Evolutionary conservation across 2,888 invertebrate genomes (phyloP).

Genomic region (Dasypogon diadema): DNA sequence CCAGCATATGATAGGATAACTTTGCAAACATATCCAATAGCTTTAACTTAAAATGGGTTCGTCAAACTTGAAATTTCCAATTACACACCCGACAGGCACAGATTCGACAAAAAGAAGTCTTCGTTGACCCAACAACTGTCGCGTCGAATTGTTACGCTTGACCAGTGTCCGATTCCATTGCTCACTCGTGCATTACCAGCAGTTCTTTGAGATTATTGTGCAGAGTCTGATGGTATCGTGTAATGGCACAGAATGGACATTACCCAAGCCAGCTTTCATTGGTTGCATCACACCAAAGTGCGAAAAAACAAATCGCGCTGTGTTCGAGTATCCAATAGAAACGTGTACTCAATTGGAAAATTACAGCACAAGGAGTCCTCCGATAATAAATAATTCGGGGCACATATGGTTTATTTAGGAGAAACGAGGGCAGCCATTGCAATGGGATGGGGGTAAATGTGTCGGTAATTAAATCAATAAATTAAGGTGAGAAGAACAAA

Average conservation of each 20-base stretch:
- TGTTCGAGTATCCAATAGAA: conserved; percentile 16
- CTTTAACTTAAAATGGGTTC: not conserved
- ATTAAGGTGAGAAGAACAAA: conserved; percentile 29
- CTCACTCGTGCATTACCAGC: conserved; percentile 37
- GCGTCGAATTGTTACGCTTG: conserved; percentile 45
- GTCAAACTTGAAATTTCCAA: conserved; percentile 37
- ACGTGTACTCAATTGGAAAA: conserved; percentile 40
- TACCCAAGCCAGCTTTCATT: conserved; percentile 28
- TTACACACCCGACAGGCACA: conserved; percentile 33
- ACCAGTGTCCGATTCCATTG: conserved; percentile 42
- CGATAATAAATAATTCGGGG: conserved; percentile 6
- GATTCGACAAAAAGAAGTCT: conserved; percentile 38
- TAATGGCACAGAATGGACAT: conserved; percentile 21
- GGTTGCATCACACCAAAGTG: conserved; percentile 30
- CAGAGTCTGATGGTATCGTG: conserved; percentile 30
- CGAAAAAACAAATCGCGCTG: conserved; percentile 28
- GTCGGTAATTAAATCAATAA: conserved; percentile 42
- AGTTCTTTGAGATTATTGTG: conserved; percentile 36
- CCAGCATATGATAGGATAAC: no score
- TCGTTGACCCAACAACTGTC: conserved; percentile 33
- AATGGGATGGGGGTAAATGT: not conserved
- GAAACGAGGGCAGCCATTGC: conserved; percentile 15
- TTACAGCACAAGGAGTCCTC: conserved; percentile 22
- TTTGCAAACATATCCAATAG: no score
- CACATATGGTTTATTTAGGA: conserved; percentile 20